Base-by-base conservation (phyloP, 2,888 invertebrate genomes). In the Coleophora deauratella region DNA sequence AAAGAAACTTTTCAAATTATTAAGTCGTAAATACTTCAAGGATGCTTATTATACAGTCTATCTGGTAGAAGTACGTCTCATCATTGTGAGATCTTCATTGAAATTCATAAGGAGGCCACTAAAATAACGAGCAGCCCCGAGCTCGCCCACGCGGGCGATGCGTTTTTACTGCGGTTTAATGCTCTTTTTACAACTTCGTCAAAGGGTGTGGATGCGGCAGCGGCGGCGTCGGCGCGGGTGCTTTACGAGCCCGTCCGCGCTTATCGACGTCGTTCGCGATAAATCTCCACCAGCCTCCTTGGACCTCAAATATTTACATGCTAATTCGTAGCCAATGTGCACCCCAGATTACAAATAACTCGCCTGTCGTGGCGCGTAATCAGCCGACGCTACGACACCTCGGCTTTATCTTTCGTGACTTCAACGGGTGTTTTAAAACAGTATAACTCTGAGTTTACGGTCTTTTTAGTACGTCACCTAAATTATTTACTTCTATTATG, bases 281-380 rank as follows among this genome's bases (percentile, higher is more conserved):
- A 84, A 84, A 84, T 85, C 85, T 80, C 72, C 62, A 63, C 74
- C 70, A 71, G 69, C 61, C 72, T 78, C 72, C 77, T 73, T 73
- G 80, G 81, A 82, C 82, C 71, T 85, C 76, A 81, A 85, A 84
- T 85, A 85, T 85, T 85, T 80, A 85, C 80, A 85, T 84, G 81
- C 75, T 85, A 84, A 84, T 85, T 82, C 81, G 72, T 80, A 78
- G 79, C 68, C 78, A 76, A 79, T 82, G 72, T 66, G 77, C 74
- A 73, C 72, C 76, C 74, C 76, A 82, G 84, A 82, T 84, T 84
- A 82, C 84, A 79, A 81, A 81, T 81, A 82, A 84, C 79, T 77
- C 72, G 77, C 63, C 65, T 60, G 62, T 57, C 54, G 66, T 62
- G 72, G 67, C 68, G 66, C 72, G 73, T 78, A 73, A 74, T 73